These are phyloP conservation scores for Trichogramma evanescens DNA, from an alignment of 2,888 invertebrate species.

Conservation along the genomic window DNA sequence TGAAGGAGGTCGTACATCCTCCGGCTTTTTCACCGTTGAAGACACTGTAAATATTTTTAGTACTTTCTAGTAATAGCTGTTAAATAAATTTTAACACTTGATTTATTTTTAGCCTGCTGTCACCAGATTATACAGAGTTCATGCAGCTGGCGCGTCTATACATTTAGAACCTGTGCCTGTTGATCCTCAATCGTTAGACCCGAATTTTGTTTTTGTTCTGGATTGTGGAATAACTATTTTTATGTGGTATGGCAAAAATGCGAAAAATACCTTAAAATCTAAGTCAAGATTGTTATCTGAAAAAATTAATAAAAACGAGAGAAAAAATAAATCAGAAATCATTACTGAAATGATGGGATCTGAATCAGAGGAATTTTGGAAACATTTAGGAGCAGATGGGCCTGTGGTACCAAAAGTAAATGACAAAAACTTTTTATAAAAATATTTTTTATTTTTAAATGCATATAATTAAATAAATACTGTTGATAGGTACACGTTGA, in stretches of 20 bases:
- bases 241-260: slow-evolving; percentile 84
- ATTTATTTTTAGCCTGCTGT: slow-evolving; percentile 63
- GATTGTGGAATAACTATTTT: slow-evolving; percentile 81
- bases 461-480: not conserved
- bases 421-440: slow-evolving; percentile 1
- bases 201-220: slow-evolving; percentile 83
- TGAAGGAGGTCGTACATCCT: slow-evolving; percentile 94
- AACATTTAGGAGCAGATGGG: slow-evolving; percentile 54
- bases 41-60: slow-evolving; percentile 59
- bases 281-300: slow-evolving; percentile 89
- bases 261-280: slow-evolving; percentile 82
- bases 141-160: slow-evolving; percentile 77
- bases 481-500: slow-evolving; percentile 63
- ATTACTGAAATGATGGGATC: slow-evolving; percentile 73
- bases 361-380: slow-evolving; percentile 83
- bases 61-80: not conserved
- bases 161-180: slow-evolving; percentile 84
- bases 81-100: not conserved
- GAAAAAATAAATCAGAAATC: slow-evolving; percentile 91
- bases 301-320: slow-evolving; percentile 96
- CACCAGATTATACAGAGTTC: slow-evolving; percentile 79
- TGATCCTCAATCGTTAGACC: slow-evolving; percentile 70
- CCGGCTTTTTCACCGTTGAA: slow-evolving; percentile 95
- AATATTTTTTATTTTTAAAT: not conserved
- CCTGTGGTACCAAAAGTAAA: slow-evolving; percentile 39